Conservation (phyloP, 2,113 vertebrate species). For the Salvator merianae region DNA sequence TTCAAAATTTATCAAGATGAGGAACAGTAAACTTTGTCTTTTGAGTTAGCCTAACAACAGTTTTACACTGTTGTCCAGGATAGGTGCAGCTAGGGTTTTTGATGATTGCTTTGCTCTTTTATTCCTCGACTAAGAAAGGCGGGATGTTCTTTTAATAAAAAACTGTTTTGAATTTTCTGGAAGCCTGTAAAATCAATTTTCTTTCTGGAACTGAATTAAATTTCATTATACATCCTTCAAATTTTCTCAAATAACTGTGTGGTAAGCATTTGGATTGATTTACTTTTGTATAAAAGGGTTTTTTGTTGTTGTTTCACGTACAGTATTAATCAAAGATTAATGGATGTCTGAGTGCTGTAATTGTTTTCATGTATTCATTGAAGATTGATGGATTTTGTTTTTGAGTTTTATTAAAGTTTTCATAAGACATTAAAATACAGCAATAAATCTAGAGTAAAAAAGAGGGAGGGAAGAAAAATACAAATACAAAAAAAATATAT, state of each 20-base stretch:
- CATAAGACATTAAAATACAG: no score
- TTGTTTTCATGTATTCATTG: not conserved
- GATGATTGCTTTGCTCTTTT: not conserved
- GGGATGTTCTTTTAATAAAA: no score
- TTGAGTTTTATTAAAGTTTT: no score
- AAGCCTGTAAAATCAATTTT: not conserved
- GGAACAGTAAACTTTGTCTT: not conserved
- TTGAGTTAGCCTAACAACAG: no score
- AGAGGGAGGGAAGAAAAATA: no score
- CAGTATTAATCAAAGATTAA: no score
- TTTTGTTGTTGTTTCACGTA: not conserved
- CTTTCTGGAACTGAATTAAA: not conserved
- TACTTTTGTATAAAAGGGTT: not conserved
- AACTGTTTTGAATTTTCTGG: not conserved
- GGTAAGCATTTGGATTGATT: no score
- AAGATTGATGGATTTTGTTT: not conserved
- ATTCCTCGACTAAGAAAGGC: not conserved
- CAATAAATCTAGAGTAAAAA: no score
- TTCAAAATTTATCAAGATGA: not conserved
- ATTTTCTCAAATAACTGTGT: no score
- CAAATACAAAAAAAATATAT: no score
- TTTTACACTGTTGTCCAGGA: not conserved
- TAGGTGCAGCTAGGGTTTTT: not conserved
- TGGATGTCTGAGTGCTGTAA: no score
- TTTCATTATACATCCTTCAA: not conserved